These are phyloP conservation scores for Spinus pinus DNA, from an alignment of 2,797 vertebrate genomes.

Conservation along the genomic window DNA sequence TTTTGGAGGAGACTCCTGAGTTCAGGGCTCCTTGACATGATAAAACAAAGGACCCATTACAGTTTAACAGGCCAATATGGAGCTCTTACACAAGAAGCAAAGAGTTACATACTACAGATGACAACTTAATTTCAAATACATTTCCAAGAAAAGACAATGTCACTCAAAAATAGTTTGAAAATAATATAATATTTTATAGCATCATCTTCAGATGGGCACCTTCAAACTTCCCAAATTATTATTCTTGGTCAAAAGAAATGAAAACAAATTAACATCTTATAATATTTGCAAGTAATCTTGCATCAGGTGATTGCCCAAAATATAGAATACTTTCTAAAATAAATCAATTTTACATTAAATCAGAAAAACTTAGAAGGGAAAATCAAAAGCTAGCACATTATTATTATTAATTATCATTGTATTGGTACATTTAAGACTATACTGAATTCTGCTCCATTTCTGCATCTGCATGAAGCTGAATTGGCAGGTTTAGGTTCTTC, in stretches of 20 bases:
- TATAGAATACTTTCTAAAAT: not conserved
- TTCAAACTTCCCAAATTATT: not conserved
- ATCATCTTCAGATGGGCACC: not conserved
- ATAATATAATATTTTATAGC: not conserved
- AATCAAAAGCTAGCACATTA: not conserved
- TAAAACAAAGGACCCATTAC: not conserved
- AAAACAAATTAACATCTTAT: not conserved
- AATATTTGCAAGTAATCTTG: not conserved
- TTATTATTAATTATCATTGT: not conserved
- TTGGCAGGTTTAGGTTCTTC: not conserved
- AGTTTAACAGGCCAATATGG: not conserved
- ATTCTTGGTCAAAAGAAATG: not conserved
- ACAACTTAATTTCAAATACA: not conserved
- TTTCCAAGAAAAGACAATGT: not conserved
- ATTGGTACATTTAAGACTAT: not conserved
- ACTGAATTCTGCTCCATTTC: not conserved
- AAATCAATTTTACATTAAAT: not conserved
- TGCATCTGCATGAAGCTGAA: not conserved
- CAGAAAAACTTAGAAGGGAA: not conserved
- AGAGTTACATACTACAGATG: not conserved
- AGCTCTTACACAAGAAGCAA: not conserved
- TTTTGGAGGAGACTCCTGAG: not conserved
- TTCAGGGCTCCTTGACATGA: not conserved
- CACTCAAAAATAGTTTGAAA: not conserved
- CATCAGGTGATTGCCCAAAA: not conserved